Evolutionary conservation across 1,140 invertebrate genomes (phyloP).

Genomic region (Pseudomyrmex flavicornis): DNA sequence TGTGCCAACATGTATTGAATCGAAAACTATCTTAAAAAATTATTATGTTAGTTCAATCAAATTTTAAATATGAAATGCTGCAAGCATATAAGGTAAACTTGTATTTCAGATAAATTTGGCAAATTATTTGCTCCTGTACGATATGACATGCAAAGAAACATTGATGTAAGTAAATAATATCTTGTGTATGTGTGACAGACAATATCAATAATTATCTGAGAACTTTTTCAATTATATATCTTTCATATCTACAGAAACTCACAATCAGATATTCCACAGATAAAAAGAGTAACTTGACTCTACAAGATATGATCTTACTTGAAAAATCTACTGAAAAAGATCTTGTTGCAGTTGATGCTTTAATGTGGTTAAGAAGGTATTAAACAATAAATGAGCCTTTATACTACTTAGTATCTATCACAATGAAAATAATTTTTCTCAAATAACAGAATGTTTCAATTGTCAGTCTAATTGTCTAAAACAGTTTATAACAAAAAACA

Average conservation of each 20-base stretch:
- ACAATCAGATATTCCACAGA: conserved; percentile 86
- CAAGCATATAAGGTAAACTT: conserved; percentile 12
- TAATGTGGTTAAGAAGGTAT: conserved; percentile 90
- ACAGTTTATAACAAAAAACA: too few species aligned
- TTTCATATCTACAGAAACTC: conserved; percentile 87
- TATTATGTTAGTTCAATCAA: too few species aligned
- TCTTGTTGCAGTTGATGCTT: conserved; percentile 86
- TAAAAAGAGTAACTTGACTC: conserved; percentile 85
- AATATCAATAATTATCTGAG: conserved; percentile 33
- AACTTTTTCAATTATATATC: conserved; percentile 32
- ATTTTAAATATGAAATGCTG: too few species aligned
- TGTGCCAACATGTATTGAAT: too few species aligned
- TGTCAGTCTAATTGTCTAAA: too few species aligned
- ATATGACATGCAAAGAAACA: conserved; percentile 90
- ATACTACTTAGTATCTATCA: too few species aligned
- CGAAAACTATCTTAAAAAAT: too few species aligned
- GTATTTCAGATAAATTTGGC: conserved; percentile 89
- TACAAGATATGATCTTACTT: conserved; percentile 88
- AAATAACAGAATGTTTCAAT: too few species aligned
- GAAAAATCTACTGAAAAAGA: conserved; percentile 85
- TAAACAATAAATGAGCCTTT: not conserved
- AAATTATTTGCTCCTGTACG: conserved; percentile 90
- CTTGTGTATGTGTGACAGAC: not conserved
- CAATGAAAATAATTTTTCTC: not conserved
- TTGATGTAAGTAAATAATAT: conserved; percentile 87